Evolutionary conservation across 2,888 invertebrate genomes (phyloP).

Genomic region (Xanthorhoe designata): DNA sequence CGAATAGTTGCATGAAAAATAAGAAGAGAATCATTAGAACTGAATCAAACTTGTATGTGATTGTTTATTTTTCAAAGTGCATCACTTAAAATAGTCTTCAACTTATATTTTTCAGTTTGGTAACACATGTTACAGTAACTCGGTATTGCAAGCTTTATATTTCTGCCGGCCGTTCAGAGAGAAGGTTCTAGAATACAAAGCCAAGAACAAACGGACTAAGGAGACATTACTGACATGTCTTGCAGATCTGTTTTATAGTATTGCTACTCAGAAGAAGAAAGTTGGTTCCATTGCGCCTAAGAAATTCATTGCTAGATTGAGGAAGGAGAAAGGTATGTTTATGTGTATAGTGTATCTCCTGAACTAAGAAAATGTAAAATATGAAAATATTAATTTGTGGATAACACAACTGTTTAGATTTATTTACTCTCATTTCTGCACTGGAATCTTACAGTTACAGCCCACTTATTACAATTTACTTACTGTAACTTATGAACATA

Average conservation of each 20-base stretch:
- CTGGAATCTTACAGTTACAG: too few species aligned
- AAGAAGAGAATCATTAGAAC: too few species aligned
- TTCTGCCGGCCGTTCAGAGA: slow-evolving; percentile 99
- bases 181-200: slow-evolving; percentile 98
- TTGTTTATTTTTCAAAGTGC: not conserved
- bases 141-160: slow-evolving; percentile 99
- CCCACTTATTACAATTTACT: too few species aligned
- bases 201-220: slow-evolving; percentile 97
- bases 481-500: too few species aligned
- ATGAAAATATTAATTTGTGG: not conserved
- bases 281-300: slow-evolving; percentile 99
- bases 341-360: not conserved
- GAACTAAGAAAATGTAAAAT: not conserved
- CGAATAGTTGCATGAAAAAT: too few species aligned
- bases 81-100: not conserved
- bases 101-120: slow-evolving; percentile 92
- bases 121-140: slow-evolving; percentile 99
- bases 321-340: slow-evolving; percentile 96
- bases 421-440: too few species aligned
- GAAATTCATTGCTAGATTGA: slow-evolving; percentile 98
- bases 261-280: slow-evolving; percentile 99
- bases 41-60: too few species aligned
- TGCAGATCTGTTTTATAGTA: slow-evolving; percentile 99
- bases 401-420: too few species aligned
- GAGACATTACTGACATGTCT: slow-evolving; percentile 99